phyloP scores from a whole-genome alignment of 2,113 vertebrate species.

The Harpagus bidentatus region DNA sequence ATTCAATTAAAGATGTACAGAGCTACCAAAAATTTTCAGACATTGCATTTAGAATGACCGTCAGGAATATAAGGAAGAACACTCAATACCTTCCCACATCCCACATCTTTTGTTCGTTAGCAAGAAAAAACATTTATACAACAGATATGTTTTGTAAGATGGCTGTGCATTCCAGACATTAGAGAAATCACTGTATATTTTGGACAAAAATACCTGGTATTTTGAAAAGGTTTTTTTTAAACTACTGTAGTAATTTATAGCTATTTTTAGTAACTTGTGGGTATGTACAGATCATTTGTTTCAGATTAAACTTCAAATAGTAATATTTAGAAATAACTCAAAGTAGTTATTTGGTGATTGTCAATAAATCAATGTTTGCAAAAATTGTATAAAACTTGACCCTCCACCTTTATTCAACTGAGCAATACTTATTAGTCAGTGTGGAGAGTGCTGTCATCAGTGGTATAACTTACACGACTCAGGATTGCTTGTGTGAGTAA shows the following conservation, averaged over 20 bases:
- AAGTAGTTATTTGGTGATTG: not conserved
- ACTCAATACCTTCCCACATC: accelerated
- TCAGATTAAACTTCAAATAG: not conserved
- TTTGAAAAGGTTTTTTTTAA: not conserved
- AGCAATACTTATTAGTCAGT: not conserved
- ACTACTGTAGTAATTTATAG: not conserved
- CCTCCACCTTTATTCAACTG: not conserved
- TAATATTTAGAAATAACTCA: not conserved
- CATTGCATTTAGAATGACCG: not conserved
- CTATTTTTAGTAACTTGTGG: not conserved
- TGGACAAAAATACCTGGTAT: not conserved
- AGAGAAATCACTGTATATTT: not conserved
- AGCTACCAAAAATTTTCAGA: not conserved
- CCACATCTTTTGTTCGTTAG: not conserved
- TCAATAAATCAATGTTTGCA: not conserved
- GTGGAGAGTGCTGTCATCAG: not conserved
- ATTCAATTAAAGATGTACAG: slow-evolving; percentile 35
- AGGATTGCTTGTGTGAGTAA: not conserved
- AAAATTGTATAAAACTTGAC: not conserved
- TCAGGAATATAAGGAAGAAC: not conserved
- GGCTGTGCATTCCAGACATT: not conserved
- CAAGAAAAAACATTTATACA: not conserved
- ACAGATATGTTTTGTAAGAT: not conserved
- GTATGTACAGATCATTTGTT: not conserved
- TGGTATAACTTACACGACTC: not conserved